Conservation (phyloP, 2,113 vertebrate genomes). For the Bambusicola thoracicus region DNA sequence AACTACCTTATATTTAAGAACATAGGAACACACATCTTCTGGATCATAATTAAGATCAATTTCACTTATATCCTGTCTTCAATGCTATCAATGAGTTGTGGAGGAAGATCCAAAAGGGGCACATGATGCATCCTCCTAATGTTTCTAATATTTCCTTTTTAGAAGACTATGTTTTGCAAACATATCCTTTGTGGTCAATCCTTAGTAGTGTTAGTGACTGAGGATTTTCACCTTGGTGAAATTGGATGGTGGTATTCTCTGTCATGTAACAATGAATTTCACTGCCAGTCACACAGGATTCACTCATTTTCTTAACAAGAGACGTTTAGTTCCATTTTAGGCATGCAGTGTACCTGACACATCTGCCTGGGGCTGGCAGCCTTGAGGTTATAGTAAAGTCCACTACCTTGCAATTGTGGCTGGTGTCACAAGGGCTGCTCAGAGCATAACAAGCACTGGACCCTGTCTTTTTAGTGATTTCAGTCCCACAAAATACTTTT, state of each 20-base stretch:
- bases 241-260: background rate
- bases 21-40: background rate
- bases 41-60: background rate
- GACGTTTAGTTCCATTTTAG: background rate
- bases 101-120: background rate
- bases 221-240: background rate
- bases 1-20: background rate
- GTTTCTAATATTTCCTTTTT: background rate
- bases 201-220: background rate
- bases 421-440: background rate
- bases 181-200: background rate
- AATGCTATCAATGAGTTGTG: background rate
- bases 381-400: background rate
- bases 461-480: background rate
- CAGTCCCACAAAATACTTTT: background rate
- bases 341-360: background rate
- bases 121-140: background rate
- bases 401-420: background rate
- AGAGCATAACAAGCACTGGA: accelerated
- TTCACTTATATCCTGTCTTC: background rate
- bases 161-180: background rate
- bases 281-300: background rate
- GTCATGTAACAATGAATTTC: background rate
- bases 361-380: background rate
- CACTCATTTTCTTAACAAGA: background rate